Percentiles rank a stretch among this genome's conserved stretches.
phyloP scores from a whole-genome alignment of 2,888 invertebrate species.

The Eurytoma californica region DNA sequence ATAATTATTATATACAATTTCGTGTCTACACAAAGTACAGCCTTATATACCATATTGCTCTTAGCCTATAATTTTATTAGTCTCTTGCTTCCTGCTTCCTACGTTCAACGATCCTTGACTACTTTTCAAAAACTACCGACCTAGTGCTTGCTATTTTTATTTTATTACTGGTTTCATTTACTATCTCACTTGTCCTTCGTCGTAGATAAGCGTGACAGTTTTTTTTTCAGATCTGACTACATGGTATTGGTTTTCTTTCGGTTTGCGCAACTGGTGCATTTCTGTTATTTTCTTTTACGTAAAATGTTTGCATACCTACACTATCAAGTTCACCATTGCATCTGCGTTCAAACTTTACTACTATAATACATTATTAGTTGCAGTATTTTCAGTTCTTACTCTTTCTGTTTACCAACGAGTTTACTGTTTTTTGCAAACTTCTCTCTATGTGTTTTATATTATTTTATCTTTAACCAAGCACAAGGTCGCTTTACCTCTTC shows the following conservation, averaged over 20 bases:
- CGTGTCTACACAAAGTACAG: slow-evolving; percentile 53
- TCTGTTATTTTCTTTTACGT: slow-evolving; percentile 19
- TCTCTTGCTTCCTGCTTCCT: slow-evolving; percentile 64
- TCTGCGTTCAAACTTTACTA: slow-evolving; percentile 30
- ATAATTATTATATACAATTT: slow-evolving; percentile 53
- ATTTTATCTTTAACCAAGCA: slow-evolving; percentile 50
- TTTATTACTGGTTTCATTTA: slow-evolving; percentile 36
- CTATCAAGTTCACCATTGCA: slow-evolving; percentile 22
- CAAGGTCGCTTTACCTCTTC: slow-evolving; percentile 57
- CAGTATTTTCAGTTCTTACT: slow-evolving; percentile 26
- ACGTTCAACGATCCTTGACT: slow-evolving; percentile 51
- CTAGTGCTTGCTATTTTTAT: slow-evolving; percentile 53
- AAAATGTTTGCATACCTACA: slow-evolving; percentile 17
- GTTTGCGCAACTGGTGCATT: background rate
- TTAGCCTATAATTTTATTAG: slow-evolving; percentile 54
- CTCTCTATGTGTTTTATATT: slow-evolving; percentile 33
- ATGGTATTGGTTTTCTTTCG: slow-evolving; percentile 8
- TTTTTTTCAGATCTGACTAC: slow-evolving; percentile 11
- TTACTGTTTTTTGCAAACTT: slow-evolving; percentile 33
- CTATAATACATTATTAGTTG: slow-evolving; percentile 24
- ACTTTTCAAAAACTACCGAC: slow-evolving; percentile 50
- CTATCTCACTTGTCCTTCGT: slow-evolving; percentile 33
- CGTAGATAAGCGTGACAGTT: slow-evolving; percentile 34
- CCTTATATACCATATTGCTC: slow-evolving; percentile 56
- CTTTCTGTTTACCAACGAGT: slow-evolving; percentile 25